Conservation (phyloP, 2,888 invertebrate genomes). For the Anthophora plumipes region DNA sequence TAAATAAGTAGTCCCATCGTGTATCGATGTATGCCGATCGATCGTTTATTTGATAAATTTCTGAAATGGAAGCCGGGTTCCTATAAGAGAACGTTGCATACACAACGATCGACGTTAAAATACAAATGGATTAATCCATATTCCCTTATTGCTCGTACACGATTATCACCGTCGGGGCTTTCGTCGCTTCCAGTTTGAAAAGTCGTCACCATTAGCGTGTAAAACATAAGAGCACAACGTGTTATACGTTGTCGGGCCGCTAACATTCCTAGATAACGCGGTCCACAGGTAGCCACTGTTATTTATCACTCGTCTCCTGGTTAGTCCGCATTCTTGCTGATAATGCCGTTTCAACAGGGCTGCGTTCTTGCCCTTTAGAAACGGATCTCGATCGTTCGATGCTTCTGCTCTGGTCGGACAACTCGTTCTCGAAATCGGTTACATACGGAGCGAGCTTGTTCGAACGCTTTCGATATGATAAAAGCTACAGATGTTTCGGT, state of each 20-base stretch:
- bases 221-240: conserved; percentile 52
- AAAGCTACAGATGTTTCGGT: conserved; percentile 30
- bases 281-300: conserved; percentile 70
- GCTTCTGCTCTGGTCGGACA: conserved; percentile 31
- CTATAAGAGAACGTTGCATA: conserved; percentile 1
- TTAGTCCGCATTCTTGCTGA: conserved; percentile 75
- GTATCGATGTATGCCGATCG: conserved; percentile 9
- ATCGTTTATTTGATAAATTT: background rate
- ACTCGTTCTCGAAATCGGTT: conserved; percentile 55
- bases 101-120: background rate
- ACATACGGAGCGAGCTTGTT: conserved; percentile 15
- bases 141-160: background rate
- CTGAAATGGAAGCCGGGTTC: background rate
- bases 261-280: conserved; percentile 72
- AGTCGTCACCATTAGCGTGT: conserved; percentile 39
- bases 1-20: background rate
- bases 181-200: conserved; percentile 1
- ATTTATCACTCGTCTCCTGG: conserved; percentile 73
- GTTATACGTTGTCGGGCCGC: conserved; percentile 41
- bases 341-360: conserved; percentile 64
- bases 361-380: conserved; percentile 66
- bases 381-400: conserved; percentile 67
- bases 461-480: conserved; percentile 29
- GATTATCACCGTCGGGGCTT: conserved; percentile 3
- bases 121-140: background rate